Evolutionary conservation across 2,113 vertebrate species (phyloP).

Genomic region (Odontesthes bonariensis): DNA sequence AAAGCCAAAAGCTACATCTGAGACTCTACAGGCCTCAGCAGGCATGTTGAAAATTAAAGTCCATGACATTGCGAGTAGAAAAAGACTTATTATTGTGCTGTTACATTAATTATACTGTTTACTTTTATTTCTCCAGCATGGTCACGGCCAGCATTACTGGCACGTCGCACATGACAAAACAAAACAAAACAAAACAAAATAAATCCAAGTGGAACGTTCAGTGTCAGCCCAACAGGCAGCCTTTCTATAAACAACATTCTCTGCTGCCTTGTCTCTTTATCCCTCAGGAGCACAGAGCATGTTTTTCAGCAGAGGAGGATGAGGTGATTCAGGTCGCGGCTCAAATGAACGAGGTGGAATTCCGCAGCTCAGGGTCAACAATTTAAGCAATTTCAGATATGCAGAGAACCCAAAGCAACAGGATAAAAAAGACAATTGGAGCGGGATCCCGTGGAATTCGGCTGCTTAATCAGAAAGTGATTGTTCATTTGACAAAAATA

Average conservation of each 20-base stretch:
- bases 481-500: slow-evolving; percentile 78
- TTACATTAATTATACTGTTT: not conserved
- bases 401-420: slow-evolving; percentile 67
- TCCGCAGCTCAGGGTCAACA: slow-evolving; percentile 71
- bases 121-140: slow-evolving; percentile 1
- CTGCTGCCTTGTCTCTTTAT: slow-evolving; percentile 63
- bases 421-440: slow-evolving; percentile 80
- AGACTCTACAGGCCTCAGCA: too few relatives aligned
- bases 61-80: too few relatives aligned
- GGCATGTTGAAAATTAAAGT: too few relatives aligned
- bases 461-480: slow-evolving; percentile 73
- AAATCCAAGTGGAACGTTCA: slow-evolving; percentile 65
- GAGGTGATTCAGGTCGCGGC: slow-evolving; percentile 58
- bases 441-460: slow-evolving; percentile 76
- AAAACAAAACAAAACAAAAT: slow-evolving; percentile 28
- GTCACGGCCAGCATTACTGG: not conserved
- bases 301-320: slow-evolving; percentile 63
- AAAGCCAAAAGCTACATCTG: too few relatives aligned
- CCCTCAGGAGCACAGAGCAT: slow-evolving; percentile 43
- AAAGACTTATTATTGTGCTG: too few relatives aligned
- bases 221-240: slow-evolving; percentile 51
- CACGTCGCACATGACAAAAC: slow-evolving; percentile 11
- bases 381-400: slow-evolving; percentile 83
- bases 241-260: slow-evolving; percentile 76
- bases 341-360: slow-evolving; percentile 70